Evolutionary conservation across 2,888 invertebrate species (phyloP), one percentile per base, ranked within the genome.

Genomic region (Apocheima hispidaria): DNA sequence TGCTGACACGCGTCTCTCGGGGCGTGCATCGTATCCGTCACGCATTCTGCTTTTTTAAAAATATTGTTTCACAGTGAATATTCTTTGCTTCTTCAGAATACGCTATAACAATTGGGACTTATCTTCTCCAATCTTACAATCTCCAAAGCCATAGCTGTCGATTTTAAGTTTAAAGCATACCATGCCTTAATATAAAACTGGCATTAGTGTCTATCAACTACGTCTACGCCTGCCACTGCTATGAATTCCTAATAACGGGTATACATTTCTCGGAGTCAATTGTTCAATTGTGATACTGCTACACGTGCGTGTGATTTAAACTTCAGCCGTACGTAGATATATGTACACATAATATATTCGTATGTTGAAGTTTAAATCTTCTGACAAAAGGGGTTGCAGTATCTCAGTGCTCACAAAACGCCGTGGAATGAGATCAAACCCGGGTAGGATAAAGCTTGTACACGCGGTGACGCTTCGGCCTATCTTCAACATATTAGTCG

Each of bases 321-420:
- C n/a, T n/a, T n/a, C n/a, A n/a, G n/a, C n/a, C n/a, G n/a, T n/a
- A n/a, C n/a, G n/a, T n/a, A 26, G 1, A 26, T 26, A 26, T 4
- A 51, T 4, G 23, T 23, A 46, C 28, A 14, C n/a, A 14, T 9
- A 2, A 23, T 16, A 30, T n/a, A 18, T 5, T 20, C 36, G 38
- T 26, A 41, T 41, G 54, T 49, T 48, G 33, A 46, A 48, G 41
- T 57, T 56, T 36, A 50, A 56, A 53, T 60, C 48, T 40, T 40
- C 16, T 21, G 33, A 44, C 57, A 60, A 61, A 51, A 56, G 56
- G 26, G 56, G 36, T 56, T 48, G 56, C 50, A 51, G 51, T 56
- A 56, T 51, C 52, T 61, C 48, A 55, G 43, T 55, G 60, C 44
- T 60, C 54, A 50, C 60, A 51, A 60, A 55, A 56, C 35, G 46